Base-by-base conservation (phyloP, 2,888 invertebrate genomes). In the Eristalinus sepulchralis region DNA sequence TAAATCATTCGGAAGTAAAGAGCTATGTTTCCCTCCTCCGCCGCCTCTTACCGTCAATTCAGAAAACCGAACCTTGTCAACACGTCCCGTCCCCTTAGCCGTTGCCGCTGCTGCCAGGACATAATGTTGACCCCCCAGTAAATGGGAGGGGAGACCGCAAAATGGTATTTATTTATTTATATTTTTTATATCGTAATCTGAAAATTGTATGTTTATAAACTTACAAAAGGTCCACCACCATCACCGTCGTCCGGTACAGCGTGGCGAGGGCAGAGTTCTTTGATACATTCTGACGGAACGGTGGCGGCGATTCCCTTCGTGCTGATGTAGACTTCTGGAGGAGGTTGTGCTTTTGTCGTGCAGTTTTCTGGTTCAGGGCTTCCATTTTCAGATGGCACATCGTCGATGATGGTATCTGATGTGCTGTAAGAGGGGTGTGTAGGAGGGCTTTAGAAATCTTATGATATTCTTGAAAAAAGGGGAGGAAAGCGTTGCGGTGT, bases 1-100 rank as follows among this genome's bases (percentile, higher is more conserved):
- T 86, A 86, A 82, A 82, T 86, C 85, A 86, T 78, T 82, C 39
- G 85, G 85, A 86, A 86, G 70, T 82, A 81, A 85, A 81, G 71
- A 86, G 73, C 60, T 57, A 33, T 77, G 53, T 47, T 33, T 57
- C 22, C 27, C 11, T 20, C 20, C 4, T 36, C 22, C 33, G 5
- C 36, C 33, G 6, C 9, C 27, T 11, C 4, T 17, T n/a, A n/a
- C n/a, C 17, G 11, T 8, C 17, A n/a, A 39, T 36, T 33, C 17
- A 13, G n/a, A 9, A 4, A 27, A 27, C 27, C 57, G 22, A 4
- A 17, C 6, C 47, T 47, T 75, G 24, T 55, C 71, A 62, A 53
- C 60, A 27, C 39, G 39, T 39, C 39, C n/a, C 27, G 59, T 64
- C n/a, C 24, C 33, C n/a, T n/a, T n/a, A n/a, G n/a, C n/a, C n/a